A percentile compares a stretch with the other conserved stretches of the same genome.
Conservation (phyloP, 1,140 invertebrate species). For the Anoplophora glabripennis region DNA sequence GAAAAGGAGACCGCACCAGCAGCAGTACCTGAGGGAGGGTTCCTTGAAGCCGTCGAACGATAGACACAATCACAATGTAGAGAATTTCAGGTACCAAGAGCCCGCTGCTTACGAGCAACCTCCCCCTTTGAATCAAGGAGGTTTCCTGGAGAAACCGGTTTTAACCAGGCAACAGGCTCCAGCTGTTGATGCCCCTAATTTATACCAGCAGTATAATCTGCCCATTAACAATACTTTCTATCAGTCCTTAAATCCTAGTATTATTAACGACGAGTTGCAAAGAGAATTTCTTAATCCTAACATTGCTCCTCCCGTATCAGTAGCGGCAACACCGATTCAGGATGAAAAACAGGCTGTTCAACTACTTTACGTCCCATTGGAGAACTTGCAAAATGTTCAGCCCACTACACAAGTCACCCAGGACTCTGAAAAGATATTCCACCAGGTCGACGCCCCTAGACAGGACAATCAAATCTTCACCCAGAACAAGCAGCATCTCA, state of each 20-base stretch:
- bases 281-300: constrained; percentile 20
- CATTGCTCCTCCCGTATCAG: constrained; percentile 4
- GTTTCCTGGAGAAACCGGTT: constrained; percentile 8
- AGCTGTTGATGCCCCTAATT: constrained; percentile 23
- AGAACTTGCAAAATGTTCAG: constrained; percentile 56
- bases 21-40: constrained; percentile 10
- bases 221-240: constrained; percentile 27
- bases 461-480: constrained; percentile 37
- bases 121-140: constrained; percentile 20
- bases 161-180: constrained; percentile 20
- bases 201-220: constrained; percentile 26
- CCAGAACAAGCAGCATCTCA: constrained; percentile 9
- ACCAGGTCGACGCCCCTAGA: constrained; percentile 44
- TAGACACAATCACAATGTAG: neutral
- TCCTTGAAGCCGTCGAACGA: neutral
- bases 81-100: constrained; percentile 11
- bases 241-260: constrained; percentile 27
- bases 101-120: constrained; percentile 10
- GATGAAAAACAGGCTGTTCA: constrained; percentile 67
- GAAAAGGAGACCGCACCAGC: constrained; percentile 27
- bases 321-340: constrained; percentile 26
- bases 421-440: constrained; percentile 31
- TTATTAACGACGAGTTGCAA: constrained; percentile 29
- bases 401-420: constrained; percentile 18
- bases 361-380: constrained; percentile 74